Conservation (phyloP, 1,140 invertebrate genomes). For the Pseudomyrmex cubaensis region DNA sequence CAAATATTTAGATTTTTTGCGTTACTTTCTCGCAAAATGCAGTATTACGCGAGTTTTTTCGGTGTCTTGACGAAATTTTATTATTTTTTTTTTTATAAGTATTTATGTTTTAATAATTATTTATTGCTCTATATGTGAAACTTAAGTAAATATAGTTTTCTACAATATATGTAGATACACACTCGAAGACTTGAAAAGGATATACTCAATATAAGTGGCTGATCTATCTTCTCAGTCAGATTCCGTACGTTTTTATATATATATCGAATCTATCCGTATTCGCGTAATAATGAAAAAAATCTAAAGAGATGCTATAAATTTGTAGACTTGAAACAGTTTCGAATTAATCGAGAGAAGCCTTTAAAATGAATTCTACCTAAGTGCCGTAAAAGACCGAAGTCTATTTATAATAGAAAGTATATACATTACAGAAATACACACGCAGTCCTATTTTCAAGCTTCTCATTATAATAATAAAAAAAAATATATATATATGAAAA, state of each 20-base stretch:
- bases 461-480: slow-evolving; percentile 61
- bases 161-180: slow-evolving; percentile 43
- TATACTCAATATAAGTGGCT: slow-evolving; percentile 51
- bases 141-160: slow-evolving; percentile 28
- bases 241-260: slow-evolving; percentile 50
- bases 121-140: slow-evolving; percentile 51
- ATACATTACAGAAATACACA: slow-evolving; percentile 44
- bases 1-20: neutral
- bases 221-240: slow-evolving; percentile 44
- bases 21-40: neutral
- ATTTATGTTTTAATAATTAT: slow-evolving; percentile 66
- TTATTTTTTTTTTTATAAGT: slow-evolving; percentile 23
- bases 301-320: slow-evolving; percentile 70
- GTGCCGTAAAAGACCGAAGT: slow-evolving; percentile 71
- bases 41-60: slow-evolving; percentile 21
- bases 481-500: no score
- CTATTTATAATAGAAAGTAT: slow-evolving; percentile 58
- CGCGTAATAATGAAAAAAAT: slow-evolving; percentile 32
- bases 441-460: slow-evolving; percentile 53
- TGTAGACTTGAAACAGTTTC: slow-evolving; percentile 63
- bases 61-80: slow-evolving; percentile 40
- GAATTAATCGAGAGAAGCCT: slow-evolving; percentile 51
- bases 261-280: slow-evolving; percentile 55
- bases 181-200: slow-evolving; percentile 45
- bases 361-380: slow-evolving; percentile 73